Evolutionary conservation across 2,888 invertebrate species (phyloP).

Genomic region (Chaetogeoica ovagalla): DNA sequence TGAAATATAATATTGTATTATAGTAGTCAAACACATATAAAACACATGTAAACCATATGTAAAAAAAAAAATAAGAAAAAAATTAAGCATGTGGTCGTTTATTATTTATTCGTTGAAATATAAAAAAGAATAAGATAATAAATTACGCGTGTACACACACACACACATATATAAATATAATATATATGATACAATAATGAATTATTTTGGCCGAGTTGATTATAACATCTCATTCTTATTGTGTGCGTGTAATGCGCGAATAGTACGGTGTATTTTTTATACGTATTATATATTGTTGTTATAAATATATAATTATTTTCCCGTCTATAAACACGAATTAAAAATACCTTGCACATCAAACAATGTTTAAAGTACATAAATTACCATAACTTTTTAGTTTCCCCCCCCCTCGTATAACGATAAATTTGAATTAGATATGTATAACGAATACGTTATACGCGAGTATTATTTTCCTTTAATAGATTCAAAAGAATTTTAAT

Average conservation of each 20-base stretch:
- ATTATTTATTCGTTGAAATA: constrained; percentile 19
- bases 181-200: constrained; percentile 9
- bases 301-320: constrained; percentile 5
- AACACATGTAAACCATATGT: constrained; percentile 40
- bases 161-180: constrained; percentile 20
- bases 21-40: constrained; percentile 10
- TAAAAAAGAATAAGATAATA: background rate
- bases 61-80: constrained; percentile 14
- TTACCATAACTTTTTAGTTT: background rate
- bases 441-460: no score
- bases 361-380: background rate
- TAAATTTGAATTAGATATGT: background rate
- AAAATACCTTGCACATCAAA: background rate
- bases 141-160: background rate
- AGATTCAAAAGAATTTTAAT: no score
- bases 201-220: background rate
- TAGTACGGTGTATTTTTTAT: constrained; percentile 22
- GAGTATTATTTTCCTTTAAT: no score
- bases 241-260: background rate
- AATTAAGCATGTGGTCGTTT: constrained; percentile 22
- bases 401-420: no score
- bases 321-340: background rate
- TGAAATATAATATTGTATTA: constrained; percentile 12
- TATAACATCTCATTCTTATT: constrained; percentile 8
- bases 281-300: background rate